phyloP scores from a whole-genome alignment of 2,888 invertebrate genomes.

The Pollenia amentaria region DNA sequence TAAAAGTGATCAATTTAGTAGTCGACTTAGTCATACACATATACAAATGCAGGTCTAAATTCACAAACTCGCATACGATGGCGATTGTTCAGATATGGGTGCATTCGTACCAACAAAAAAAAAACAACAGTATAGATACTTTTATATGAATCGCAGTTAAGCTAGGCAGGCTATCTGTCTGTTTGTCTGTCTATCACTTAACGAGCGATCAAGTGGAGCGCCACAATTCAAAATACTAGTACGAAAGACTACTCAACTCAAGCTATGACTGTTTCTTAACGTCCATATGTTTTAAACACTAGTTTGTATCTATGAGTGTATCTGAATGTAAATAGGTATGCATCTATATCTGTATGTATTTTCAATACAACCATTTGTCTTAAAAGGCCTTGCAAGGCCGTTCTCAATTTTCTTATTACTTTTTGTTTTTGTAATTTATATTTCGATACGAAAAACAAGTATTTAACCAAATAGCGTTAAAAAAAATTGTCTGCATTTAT shows the following conservation, averaged over 20 bases:
- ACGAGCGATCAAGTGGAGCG: constrained; percentile 29
- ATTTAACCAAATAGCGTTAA: constrained; percentile 27
- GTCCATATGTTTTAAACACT: constrained; percentile 8
- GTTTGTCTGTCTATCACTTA: constrained; percentile 22
- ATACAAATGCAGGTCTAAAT: not conserved
- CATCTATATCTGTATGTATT: not conserved
- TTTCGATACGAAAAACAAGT: constrained; percentile 46
- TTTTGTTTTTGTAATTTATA: constrained; percentile 46
- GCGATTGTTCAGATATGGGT: constrained; percentile 35
- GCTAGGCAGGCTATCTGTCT: constrained; percentile 28
- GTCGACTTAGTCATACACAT: constrained; percentile 58
- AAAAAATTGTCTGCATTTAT: not conserved
- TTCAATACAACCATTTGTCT: constrained; percentile 44
- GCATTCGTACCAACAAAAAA: not conserved
- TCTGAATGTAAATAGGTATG: not conserved
- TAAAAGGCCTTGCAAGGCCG: constrained; percentile 83
- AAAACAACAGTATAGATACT: constrained; percentile 57
- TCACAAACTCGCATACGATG: not conserved
- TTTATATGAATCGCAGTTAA: constrained; percentile 32
- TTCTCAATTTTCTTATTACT: constrained; percentile 73
- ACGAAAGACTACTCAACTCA: not conserved
- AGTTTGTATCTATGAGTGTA: not conserved
- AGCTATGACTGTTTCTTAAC: constrained; percentile 7
- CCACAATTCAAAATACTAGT: constrained; percentile 29
- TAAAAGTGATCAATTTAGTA: constrained; percentile 32